phyloP scores from a whole-genome alignment of 2,113 vertebrate genomes.

The Lophura nycthemera region DNA sequence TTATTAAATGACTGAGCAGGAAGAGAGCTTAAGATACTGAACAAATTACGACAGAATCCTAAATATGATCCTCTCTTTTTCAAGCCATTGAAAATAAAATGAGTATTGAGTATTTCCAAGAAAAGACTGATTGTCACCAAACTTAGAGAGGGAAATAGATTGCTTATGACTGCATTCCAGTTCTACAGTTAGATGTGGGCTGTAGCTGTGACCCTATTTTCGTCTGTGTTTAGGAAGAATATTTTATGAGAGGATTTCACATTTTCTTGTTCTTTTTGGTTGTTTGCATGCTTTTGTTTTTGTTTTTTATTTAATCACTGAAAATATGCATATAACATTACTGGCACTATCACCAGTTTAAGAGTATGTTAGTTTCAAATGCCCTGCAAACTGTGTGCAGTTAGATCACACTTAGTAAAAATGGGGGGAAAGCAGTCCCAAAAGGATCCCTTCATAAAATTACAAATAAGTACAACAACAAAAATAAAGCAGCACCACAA shows the following conservation, averaged over 20 bases:
- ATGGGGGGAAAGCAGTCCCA: fast-evolving
- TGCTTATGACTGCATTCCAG: background rate
- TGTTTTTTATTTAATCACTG: background rate
- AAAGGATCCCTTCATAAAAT: background rate
- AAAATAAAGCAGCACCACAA: background rate
- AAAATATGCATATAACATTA: background rate
- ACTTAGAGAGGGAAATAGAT: background rate
- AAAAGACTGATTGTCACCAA: background rate
- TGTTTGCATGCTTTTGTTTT: background rate
- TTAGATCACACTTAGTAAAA: background rate
- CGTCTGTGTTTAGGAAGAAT: background rate
- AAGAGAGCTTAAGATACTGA: background rate
- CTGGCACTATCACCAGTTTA: background rate
- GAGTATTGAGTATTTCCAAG: background rate
- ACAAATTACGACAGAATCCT: background rate
- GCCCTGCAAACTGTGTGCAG: background rate
- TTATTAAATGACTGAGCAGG: background rate
- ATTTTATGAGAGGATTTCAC: background rate
- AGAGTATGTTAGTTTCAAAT: background rate
- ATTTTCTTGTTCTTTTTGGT: background rate
- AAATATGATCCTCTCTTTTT: background rate
- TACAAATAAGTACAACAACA: background rate
- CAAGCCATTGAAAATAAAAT: background rate
- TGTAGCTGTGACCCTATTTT: background rate
- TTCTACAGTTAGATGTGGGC: background rate